Conservation (phyloP, 2,888 invertebrate genomes). For the Erebia aethiops region DNA sequence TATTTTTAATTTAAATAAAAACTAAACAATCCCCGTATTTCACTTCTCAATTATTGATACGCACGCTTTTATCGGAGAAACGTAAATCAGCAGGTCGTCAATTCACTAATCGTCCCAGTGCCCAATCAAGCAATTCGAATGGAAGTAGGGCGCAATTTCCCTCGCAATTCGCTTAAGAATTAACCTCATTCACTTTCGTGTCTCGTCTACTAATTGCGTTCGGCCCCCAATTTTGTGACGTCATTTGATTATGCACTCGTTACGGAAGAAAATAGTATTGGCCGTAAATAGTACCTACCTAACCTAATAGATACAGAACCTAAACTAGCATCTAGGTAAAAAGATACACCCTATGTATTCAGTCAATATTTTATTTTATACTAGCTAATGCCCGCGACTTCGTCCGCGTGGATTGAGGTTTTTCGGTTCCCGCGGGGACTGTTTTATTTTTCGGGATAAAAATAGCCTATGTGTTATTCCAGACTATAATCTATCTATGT, state of each 20-base stretch:
- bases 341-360: no score
- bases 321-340: no score
- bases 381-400: no score
- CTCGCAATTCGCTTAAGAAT: slow-evolving; percentile 71
- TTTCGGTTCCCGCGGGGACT: no score
- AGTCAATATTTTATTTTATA: no score
- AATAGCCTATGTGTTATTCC: no score
- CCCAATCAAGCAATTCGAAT: slow-evolving; percentile 69
- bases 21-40: background rate
- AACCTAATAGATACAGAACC: no score
- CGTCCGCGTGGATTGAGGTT: no score
- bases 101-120: slow-evolving; percentile 62
- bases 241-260: slow-evolving; percentile 66
- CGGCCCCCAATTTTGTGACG: slow-evolving; percentile 61
- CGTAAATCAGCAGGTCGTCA: slow-evolving; percentile 34
- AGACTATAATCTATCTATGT: no score
- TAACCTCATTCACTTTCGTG: slow-evolving; percentile 76
- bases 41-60: background rate
- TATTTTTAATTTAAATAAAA: background rate
- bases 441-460: no score
- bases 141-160: slow-evolving; percentile 76
- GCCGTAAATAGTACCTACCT: slow-evolving; percentile 46
- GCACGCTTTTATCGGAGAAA: slow-evolving; percentile 22
- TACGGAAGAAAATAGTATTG: slow-evolving; percentile 46
- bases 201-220: slow-evolving; percentile 74